A percentile compares a stretch with the other conserved stretches of the same genome.
These are phyloP conservation scores for Lamellibrachia luymesi DNA, from an alignment of 1,140 invertebrate species.

Conservation along the genomic window DNA sequence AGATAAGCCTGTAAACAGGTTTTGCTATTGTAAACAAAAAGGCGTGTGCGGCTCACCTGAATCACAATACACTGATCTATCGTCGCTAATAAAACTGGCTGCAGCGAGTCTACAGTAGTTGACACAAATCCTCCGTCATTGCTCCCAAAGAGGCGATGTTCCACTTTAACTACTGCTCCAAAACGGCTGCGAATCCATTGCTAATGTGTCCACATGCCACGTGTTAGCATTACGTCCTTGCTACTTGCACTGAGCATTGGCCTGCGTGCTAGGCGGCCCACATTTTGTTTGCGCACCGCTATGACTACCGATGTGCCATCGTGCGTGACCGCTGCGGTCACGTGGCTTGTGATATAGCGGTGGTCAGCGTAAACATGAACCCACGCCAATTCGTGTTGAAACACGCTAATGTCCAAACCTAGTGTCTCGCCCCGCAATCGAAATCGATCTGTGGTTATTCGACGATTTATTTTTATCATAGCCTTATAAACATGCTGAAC, in stretches of 20 bases:
- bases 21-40: neutral
- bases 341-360: neutral
- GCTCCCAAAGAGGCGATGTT: neutral
- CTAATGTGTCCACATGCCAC: neutral
- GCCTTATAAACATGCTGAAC: no score
- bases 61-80: neutral
- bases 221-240: neutral
- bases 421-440: neutral
- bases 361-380: neutral
- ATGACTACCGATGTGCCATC: neutral
- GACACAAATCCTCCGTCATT: neutral
- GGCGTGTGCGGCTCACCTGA: neutral
- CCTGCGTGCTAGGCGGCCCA: neutral
- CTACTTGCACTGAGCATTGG: neutral
- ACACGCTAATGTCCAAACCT: neutral
- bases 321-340: neutral
- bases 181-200: neutral
- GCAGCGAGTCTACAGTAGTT: neutral
- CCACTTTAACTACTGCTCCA: neutral
- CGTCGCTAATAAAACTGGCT: neutral
- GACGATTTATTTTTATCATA: neutral
- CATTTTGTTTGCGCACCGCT: neutral
- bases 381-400: neutral
- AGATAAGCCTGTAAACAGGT: neutral
- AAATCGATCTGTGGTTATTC: neutral